Percentiles rank a stretch among this genome's conserved stretches.
phyloP scores from a whole-genome alignment of 1,140 invertebrate genomes.

The Pseudomyrmex dendroicus region DNA sequence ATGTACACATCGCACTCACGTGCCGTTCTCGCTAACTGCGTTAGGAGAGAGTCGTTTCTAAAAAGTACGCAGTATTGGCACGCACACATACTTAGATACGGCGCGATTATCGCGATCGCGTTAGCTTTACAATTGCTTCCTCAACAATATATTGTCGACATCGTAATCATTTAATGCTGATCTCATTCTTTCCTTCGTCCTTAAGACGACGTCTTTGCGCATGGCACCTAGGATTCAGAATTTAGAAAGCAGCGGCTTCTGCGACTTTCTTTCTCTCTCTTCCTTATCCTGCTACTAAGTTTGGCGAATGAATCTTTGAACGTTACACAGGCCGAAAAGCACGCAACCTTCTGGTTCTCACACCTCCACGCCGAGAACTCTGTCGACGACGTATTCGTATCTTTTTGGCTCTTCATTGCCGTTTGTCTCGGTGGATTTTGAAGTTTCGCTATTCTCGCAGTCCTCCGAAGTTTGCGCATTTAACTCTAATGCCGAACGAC shows the following conservation, averaged over 20 bases:
- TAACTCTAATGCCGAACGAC: constrained; percentile 36
- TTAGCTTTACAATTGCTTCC: constrained; percentile 5
- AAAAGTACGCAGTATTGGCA: constrained; percentile 16
- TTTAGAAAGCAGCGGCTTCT: constrained; percentile 11
- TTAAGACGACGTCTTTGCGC: constrained; percentile 4
- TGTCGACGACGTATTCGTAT: constrained; percentile 89
- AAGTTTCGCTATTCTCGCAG: constrained; percentile 49
- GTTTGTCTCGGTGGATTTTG: constrained; percentile 71
- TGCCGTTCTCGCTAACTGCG: constrained; percentile 46
- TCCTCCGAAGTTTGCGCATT: constrained; percentile 50
- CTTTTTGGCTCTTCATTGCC: constrained; percentile 85
- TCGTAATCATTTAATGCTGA: background rate
- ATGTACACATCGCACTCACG: constrained; percentile 60
- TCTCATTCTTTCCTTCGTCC: too few relatives aligned
- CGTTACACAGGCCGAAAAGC: background rate
- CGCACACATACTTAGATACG: background rate
- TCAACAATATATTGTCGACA: background rate
- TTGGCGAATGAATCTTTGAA: constrained; percentile 7
- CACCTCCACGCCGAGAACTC: constrained; percentile 89
- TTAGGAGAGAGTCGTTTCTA: background rate
- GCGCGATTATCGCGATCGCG: constrained; percentile 14
- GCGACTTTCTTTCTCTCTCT: background rate
- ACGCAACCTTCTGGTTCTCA: constrained; percentile 1
- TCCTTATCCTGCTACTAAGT: background rate
- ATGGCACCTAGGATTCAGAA: constrained; percentile 66